Percentiles rank a stretch among this genome's conserved stretches.
Conservation (phyloP, 2,797 vertebrate genomes). For the Babyrousa celebensis region DNA sequence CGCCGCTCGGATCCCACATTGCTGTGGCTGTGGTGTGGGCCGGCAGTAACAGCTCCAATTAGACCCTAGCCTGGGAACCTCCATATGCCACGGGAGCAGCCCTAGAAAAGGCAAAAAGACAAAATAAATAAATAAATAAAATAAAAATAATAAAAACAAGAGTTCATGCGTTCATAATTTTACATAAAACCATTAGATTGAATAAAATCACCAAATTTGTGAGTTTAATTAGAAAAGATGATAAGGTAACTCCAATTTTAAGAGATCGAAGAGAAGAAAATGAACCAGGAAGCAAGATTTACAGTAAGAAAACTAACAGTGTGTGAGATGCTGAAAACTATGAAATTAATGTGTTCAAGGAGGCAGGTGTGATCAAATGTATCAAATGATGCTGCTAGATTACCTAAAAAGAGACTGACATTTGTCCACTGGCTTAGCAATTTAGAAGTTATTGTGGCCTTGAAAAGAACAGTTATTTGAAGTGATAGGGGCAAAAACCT, state of each 20-base stretch:
- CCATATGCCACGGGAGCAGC: too few relatives aligned
- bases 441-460: neutral
- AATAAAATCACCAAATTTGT: slow-evolving; percentile 39
- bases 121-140: too few relatives aligned
- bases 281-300: neutral
- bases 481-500: neutral
- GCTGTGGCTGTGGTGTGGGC: too few relatives aligned
- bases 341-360: neutral
- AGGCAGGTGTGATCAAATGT: neutral
- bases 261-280: neutral
- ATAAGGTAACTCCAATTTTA: neutral
- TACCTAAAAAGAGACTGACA: neutral
- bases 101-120: too few relatives aligned
- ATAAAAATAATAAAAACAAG: neutral
- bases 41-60: too few relatives aligned
- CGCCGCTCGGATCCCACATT: too few relatives aligned
- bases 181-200: slow-evolving; percentile 6
- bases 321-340: neutral
- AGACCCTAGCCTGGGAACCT: too few relatives aligned
- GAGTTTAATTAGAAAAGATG: slow-evolving; percentile 37
- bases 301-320: neutral
- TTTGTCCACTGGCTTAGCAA: neutral
- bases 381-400: neutral
- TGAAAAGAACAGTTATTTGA: neutral
- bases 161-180: neutral